Evolutionary conservation across 2,113 vertebrate genomes (phyloP).

Genomic region (Hystrix brachyura): DNA sequence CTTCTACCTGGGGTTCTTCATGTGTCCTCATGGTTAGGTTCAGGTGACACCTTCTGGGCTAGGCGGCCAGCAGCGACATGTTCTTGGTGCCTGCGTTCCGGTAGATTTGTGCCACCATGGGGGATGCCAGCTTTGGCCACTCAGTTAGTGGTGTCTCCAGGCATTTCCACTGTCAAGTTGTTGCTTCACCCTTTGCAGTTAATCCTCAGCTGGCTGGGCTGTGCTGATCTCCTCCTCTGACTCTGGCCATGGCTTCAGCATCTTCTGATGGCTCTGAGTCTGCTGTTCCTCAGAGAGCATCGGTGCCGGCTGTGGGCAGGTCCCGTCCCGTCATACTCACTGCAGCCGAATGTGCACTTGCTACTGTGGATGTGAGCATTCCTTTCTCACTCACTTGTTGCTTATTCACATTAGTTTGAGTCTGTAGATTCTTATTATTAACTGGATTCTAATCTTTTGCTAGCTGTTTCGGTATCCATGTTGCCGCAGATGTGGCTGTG

Average conservation of each 20-base stretch:
- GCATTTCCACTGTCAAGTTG: neutral
- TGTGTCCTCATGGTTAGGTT: neutral
- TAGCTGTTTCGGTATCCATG: neutral
- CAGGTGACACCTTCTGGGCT: neutral
- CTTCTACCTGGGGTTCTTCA: neutral
- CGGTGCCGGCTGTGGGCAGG: fast-evolving
- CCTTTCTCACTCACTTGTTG: neutral
- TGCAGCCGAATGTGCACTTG: too few relatives aligned
- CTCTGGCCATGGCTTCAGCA: fast-evolving
- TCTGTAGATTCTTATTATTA: neutral
- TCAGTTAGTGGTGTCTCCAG: neutral
- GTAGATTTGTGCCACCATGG: neutral
- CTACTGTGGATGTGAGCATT: fast-evolving
- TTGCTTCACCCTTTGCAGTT: neutral
- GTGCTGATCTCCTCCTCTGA: neutral
- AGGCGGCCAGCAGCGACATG: neutral
- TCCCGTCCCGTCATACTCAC: fast-evolving
- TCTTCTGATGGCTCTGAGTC: fast-evolving
- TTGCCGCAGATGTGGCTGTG: fast-evolving
- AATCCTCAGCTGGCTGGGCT: neutral
- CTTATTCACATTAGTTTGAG: neutral
- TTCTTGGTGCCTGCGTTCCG: too few relatives aligned
- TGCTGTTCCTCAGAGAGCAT: neutral
- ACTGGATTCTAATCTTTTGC: neutral
- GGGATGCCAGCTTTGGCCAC: neutral